phyloP scores from a whole-genome alignment of 2,797 vertebrate genomes.

The Pseudomugil gertrudae region DNA sequence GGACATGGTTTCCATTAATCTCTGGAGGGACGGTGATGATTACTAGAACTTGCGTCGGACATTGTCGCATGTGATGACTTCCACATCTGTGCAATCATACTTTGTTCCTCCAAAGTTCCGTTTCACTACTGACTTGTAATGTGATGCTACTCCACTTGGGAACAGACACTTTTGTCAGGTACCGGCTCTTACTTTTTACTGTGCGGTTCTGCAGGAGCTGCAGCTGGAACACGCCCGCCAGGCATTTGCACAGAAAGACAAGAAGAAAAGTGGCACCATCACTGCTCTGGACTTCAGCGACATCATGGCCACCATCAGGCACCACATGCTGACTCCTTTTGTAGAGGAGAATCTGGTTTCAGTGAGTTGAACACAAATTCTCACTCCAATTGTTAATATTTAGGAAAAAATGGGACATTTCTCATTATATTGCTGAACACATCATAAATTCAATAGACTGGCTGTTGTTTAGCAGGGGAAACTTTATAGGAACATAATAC shows the following conservation, averaged over 20 bases:
- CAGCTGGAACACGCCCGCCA: slow-evolving; percentile 95
- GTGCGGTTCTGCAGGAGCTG: slow-evolving; percentile 84
- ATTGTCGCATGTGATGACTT: slow-evolving; percentile 70
- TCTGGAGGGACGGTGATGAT: slow-evolving; percentile 67
- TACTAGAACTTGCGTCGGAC: slow-evolving; percentile 66
- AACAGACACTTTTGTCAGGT: slow-evolving; percentile 50
- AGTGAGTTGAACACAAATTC: slow-evolving; percentile 82
- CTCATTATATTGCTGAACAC: neutral
- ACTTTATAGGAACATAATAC: neutral
- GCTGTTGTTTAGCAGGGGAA: slow-evolving; percentile 3
- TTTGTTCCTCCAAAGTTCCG: slow-evolving; percentile 38
- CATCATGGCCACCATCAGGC: slow-evolving; percentile 97
- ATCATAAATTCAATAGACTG: slow-evolving; percentile 3
- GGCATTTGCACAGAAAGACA: slow-evolving; percentile 95
- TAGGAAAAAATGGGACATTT: slow-evolving; percentile 5
- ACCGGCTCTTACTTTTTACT: slow-evolving; percentile 35
- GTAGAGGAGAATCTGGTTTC: slow-evolving; percentile 98
- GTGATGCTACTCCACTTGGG: slow-evolving; percentile 43
- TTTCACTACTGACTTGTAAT: slow-evolving; percentile 45
- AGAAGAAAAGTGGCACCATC: slow-evolving; percentile 92
- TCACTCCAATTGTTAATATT: neutral
- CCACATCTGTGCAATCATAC: slow-evolving; percentile 59
- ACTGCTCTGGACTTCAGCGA: slow-evolving; percentile 95
- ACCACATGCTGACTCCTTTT: slow-evolving; percentile 95
- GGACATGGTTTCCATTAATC: slow-evolving; percentile 82